Conservation (phyloP, 53 echinoderm and acorn worm genomes). For the Echinometra lucunter region DNA sequence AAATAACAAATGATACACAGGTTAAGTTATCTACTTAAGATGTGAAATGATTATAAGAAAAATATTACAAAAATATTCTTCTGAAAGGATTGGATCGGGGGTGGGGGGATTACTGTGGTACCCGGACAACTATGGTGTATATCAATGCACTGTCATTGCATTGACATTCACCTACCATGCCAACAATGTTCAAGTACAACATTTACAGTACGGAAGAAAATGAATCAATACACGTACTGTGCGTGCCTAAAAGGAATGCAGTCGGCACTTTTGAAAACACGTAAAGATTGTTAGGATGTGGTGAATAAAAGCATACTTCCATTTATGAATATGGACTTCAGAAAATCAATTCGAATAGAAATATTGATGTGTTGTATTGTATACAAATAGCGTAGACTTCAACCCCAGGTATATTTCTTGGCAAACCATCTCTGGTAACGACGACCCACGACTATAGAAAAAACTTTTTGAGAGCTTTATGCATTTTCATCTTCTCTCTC, state of each 20-base stretch:
- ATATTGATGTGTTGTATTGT: not conserved
- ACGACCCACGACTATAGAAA: no score
- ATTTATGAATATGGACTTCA: not conserved
- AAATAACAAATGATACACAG: no score
- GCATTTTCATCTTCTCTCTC: no score
- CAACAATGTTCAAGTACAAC: not conserved
- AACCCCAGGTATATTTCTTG: no score
- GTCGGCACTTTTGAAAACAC: not conserved
- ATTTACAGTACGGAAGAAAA: not conserved
- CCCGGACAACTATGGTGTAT: no score
- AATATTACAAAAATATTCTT: not conserved
- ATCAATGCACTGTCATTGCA: no score
- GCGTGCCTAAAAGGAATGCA: not conserved
- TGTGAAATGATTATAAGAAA: not conserved
- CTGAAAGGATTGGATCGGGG: no score
- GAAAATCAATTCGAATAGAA: not conserved
- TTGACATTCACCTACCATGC: no score
- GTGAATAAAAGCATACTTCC: not conserved
- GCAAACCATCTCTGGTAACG: no score
- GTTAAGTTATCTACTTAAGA: not conserved
- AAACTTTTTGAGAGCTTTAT: no score
- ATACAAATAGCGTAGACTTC: not conserved
- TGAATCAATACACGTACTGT: not conserved
- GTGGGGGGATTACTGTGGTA: no score
- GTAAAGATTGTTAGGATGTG: not conserved